Evolutionary conservation across 37 sponge, comb jelly and placozoan species (phyloP).

Genomic region (Beroe ovata): DNA sequence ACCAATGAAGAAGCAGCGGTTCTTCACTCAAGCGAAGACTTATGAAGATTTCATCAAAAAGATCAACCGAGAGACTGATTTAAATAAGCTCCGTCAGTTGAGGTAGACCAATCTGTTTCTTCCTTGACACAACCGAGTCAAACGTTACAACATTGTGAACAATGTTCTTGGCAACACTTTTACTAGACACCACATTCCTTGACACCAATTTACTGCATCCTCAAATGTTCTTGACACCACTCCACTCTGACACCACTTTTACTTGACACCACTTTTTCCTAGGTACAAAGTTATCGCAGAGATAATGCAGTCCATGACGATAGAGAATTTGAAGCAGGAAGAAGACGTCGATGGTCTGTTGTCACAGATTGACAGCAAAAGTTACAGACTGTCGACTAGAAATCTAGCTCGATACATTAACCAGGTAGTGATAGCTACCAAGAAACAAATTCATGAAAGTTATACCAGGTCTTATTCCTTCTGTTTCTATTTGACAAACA

Average conservation of each 20-base stretch:
- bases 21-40: slow-evolving; percentile 62
- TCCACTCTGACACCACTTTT: too few relatives aligned
- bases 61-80: slow-evolving; percentile 44
- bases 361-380: slow-evolving; percentile 57
- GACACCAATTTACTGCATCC: too few relatives aligned
- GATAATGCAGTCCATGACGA: slow-evolving; percentile 52
- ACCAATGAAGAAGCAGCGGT: background rate
- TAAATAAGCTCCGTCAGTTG: slow-evolving; percentile 24
- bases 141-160: slow-evolving; percentile 29
- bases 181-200: too few relatives aligned
- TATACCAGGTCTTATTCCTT: too few relatives aligned
- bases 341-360: slow-evolving; percentile 35
- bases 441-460: too few relatives aligned
- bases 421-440: slow-evolving; percentile 11
- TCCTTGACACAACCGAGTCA: background rate
- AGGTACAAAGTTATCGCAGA: slow-evolving; percentile 67
- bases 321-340: slow-evolving; percentile 47
- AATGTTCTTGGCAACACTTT: background rate
- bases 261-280: too few relatives aligned
- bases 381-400: slow-evolving; percentile 40
- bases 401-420: slow-evolving; percentile 56
- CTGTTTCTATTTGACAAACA: too few relatives aligned
- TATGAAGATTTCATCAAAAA: slow-evolving; percentile 55
- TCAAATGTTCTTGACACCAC: too few relatives aligned
- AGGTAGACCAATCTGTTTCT: slow-evolving; percentile 12